A percentile compares a stretch with the other conserved stretches of the same genome.
phyloP scores from a whole-genome alignment of 2,797 vertebrate species.

The Stomatorhinus walkeri region DNA sequence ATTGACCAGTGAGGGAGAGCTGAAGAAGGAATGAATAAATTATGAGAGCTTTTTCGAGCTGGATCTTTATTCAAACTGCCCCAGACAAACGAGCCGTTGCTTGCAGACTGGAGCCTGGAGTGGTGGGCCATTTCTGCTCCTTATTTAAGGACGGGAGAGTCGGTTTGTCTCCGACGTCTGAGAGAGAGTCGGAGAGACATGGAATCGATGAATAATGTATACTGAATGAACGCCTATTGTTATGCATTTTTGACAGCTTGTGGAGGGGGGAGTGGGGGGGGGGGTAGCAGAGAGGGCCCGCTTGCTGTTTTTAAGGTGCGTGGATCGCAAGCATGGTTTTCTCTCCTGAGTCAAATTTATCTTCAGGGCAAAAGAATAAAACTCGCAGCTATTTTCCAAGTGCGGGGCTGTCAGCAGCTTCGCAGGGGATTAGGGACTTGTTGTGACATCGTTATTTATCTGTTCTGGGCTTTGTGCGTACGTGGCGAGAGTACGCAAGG shows the following conservation, averaged over 20 bases:
- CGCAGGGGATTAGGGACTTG: constrained; percentile 8
- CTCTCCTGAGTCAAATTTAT: not conserved
- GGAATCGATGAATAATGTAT: not conserved
- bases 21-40: constrained; percentile 8
- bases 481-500: not conserved
- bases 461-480: not conserved
- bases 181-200: not conserved
- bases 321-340: not conserved
- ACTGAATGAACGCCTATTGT: not conserved
- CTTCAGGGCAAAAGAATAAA: not conserved
- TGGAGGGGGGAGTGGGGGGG: not conserved
- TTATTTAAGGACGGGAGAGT: not conserved
- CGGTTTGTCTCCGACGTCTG: not conserved
- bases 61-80: constrained; percentile 1
- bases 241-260: not conserved
- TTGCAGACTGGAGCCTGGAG: not conserved
- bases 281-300: not conserved
- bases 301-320: not conserved
- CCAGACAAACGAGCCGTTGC: not conserved
- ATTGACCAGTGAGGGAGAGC: not conserved
- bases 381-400: not conserved
- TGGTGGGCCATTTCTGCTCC: not conserved
- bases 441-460: constrained; percentile 23
- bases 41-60: constrained; percentile 3
- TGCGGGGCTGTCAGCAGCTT: not conserved